phyloP scores from a whole-genome alignment of 2,113 vertebrate species.

The Myxocyprinus asiaticus region DNA sequence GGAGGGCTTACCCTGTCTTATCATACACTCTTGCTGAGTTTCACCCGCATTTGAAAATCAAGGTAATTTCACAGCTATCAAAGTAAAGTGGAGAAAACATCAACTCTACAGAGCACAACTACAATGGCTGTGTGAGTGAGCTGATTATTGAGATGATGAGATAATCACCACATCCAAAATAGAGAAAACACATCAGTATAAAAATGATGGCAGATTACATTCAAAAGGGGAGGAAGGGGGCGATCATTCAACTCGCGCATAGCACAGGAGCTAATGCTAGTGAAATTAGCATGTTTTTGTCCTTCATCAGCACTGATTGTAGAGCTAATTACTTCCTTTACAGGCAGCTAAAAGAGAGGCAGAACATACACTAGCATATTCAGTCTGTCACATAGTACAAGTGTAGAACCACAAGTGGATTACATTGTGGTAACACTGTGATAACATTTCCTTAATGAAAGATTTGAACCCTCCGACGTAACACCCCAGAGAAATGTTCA shows the following conservation, averaged over 20 bases:
- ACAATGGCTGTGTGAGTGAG: slow-evolving; percentile 34
- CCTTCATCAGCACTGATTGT: slow-evolving; percentile 51
- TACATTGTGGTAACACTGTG: slow-evolving; percentile 31
- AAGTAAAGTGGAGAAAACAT: slow-evolving; percentile 16
- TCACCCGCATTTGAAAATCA: slow-evolving; percentile 36
- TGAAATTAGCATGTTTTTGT: slow-evolving; percentile 56
- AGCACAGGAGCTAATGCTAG: slow-evolving; percentile 34
- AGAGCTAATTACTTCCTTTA: slow-evolving; percentile 55
- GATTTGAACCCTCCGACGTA: slow-evolving; percentile 22
- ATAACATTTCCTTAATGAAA: slow-evolving; percentile 27
- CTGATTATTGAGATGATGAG: slow-evolving; percentile 47
- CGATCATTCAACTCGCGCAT: not conserved
- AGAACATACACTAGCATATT: slow-evolving; percentile 26
- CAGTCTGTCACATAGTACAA: slow-evolving; percentile 27
- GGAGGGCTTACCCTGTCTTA: no score
- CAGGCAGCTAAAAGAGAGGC: slow-evolving; percentile 42
- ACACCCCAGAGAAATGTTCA: slow-evolving; percentile 17
- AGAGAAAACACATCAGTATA: slow-evolving; percentile 51
- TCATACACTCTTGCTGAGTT: not conserved
- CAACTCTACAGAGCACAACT: slow-evolving; percentile 31
- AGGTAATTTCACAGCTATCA: slow-evolving; percentile 37
- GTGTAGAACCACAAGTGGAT: slow-evolving; percentile 30
- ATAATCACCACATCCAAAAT: slow-evolving; percentile 46
- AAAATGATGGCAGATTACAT: slow-evolving; percentile 47
- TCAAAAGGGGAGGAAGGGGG: slow-evolving; percentile 22